A percentile compares a stretch with the other conserved stretches of the same genome.
These are phyloP conservation scores for Borostomias antarcticus DNA, from an alignment of 2,797 vertebrate species.

Conservation along the genomic window DNA sequence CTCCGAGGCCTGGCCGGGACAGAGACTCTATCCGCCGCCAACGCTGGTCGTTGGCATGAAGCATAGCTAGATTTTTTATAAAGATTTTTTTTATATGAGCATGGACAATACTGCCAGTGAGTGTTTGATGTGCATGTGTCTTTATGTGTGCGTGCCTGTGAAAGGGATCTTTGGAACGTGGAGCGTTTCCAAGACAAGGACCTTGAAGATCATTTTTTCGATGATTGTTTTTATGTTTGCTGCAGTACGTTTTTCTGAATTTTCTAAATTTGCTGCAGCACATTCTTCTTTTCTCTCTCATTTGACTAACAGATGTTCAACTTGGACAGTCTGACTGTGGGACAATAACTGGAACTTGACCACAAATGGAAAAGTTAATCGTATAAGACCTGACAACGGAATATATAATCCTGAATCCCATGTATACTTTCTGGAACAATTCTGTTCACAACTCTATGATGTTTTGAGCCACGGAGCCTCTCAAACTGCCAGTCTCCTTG, in stretches of 20 bases:
- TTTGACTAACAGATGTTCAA: neutral
- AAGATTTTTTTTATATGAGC: slow-evolving; percentile 62
- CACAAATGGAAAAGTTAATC: neutral
- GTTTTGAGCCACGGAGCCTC: neutral
- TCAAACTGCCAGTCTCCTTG: slow-evolving; percentile 24
- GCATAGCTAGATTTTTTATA: slow-evolving; percentile 61
- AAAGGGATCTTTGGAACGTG: slow-evolving; percentile 33
- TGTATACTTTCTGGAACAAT: neutral
- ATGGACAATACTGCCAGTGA: slow-evolving; percentile 47
- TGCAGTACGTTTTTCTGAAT: slow-evolving; percentile 37
- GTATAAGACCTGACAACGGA: neutral
- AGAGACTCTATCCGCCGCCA: slow-evolving; percentile 56
- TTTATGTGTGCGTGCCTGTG: slow-evolving; percentile 40
- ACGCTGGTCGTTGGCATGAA: slow-evolving; percentile 70
- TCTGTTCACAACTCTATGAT: too few relatives aligned
- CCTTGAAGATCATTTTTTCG: slow-evolving; percentile 46
- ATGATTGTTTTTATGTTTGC: slow-evolving; percentile 10
- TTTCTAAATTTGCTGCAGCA: slow-evolving; percentile 41
- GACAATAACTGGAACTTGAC: neutral
- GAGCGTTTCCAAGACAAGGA: slow-evolving; percentile 64
- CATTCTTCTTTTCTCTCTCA: neutral
- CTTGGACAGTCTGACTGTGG: neutral
- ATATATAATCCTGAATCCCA: neutral
- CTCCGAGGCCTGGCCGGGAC: slow-evolving; percentile 6
- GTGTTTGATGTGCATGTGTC: slow-evolving; percentile 40